phyloP scores from a whole-genome alignment of 2,797 vertebrate genomes.

The Thripadectes ignobilis region DNA sequence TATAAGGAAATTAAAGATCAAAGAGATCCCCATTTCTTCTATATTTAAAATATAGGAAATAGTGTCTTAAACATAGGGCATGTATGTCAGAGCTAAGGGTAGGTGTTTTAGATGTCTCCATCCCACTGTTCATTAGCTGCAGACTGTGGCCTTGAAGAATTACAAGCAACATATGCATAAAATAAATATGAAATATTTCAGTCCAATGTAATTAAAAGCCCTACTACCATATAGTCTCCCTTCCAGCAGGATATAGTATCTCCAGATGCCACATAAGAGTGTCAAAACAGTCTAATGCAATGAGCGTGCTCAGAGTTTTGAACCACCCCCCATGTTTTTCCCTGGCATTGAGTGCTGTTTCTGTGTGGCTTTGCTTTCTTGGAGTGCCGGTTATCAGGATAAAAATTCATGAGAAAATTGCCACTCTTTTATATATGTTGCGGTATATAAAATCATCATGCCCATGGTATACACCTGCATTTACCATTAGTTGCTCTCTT shows the following conservation, averaged over 20 bases:
- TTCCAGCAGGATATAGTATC: neutral
- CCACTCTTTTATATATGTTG: neutral
- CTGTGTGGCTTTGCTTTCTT: accelerated
- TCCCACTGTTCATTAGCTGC: neutral
- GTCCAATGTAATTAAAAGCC: neutral
- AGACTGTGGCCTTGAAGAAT: neutral
- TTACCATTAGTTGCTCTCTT: conserved; percentile 62
- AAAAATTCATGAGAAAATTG: neutral
- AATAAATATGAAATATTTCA: conserved; percentile 8
- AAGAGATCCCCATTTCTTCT: neutral
- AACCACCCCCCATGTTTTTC: neutral
- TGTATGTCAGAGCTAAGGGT: neutral
- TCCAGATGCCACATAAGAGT: neutral
- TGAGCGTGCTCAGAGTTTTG: neutral
- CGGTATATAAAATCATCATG: neutral
- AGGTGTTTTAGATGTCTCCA: neutral
- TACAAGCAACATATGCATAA: neutral
- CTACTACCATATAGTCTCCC: neutral
- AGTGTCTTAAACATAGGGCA: neutral
- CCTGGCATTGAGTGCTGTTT: neutral
- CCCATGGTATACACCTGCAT: conserved; percentile 22
- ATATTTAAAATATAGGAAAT: neutral
- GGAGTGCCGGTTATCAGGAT: neutral
- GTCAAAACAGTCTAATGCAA: neutral
- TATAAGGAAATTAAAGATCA: neutral